Evolutionary conservation across 2,888 invertebrate species (phyloP), one percentile per base, ranked within the genome.

Genomic region (Neuroscelio doddi): DNA sequence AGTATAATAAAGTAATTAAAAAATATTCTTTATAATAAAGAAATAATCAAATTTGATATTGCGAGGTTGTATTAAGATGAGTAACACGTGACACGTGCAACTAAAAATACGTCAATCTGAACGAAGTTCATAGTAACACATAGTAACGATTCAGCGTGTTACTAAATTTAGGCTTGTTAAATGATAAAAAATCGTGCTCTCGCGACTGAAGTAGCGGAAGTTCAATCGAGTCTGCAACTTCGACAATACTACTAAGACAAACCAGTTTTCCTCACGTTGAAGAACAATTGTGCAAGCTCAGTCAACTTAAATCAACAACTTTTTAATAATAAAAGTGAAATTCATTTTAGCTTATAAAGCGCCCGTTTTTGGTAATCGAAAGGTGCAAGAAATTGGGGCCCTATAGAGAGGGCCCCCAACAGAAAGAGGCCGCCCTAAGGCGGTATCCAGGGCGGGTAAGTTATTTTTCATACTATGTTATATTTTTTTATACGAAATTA

Each of bases 341-440:
- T 16, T 8, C 7, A 9, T 70, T 63, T 68, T 79, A 83, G 83
- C 83, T 83, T 81, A 74, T 69, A 73, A 79, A 82, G 81, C 81
- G 82, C 80, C 56, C 73, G 69, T 69, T 78, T 80, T 80, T 79
- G 76, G 77, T 74, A 73, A 70, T 56, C 73, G 65, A 64, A 69
- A 71, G 58, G 74, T 56, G 71, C 38, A 52, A 74, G 55, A 68
- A 73, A 53, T 69, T 50, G 79, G 81, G 82, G 81, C 80, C 82
- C 79, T 76, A 68, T 70, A 75, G 69, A 76, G 74, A 74, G 80
- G 82, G 81, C 77, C 81, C 81, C 81, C 74, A 75, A 75, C 71
- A 55, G 42, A 36, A 42, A 68, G 68, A 49, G 66, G 36, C 80
- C 81, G 83, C 83, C 83, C 67, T 39, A 52, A 74, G 83, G 83